These are phyloP conservation scores for Pecten maximus DNA, from an alignment of 2,888 invertebrate species.

Conservation along the genomic window DNA sequence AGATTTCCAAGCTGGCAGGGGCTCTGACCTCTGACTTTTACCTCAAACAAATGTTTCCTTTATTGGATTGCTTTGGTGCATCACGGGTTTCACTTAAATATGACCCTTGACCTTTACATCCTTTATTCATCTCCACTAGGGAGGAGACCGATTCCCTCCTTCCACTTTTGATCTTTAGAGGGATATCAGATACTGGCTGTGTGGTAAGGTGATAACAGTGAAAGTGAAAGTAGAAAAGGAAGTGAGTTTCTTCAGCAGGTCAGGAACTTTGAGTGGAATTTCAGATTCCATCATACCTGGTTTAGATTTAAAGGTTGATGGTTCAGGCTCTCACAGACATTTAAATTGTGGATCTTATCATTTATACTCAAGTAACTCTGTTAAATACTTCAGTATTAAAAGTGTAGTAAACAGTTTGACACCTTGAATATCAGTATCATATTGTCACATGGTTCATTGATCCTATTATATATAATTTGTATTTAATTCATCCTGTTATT, in stretches of 20 bases:
- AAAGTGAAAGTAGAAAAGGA: slow-evolving; percentile 17
- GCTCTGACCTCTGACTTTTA: not conserved
- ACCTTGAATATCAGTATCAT: too few relatives aligned
- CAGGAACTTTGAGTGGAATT: not conserved
- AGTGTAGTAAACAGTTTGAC: not conserved
- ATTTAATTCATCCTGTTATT: not conserved
- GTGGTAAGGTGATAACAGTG: not conserved
- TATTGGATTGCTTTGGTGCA: not conserved
- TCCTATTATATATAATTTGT: too few relatives aligned
- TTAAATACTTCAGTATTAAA: not conserved
- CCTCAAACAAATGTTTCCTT: slow-evolving; percentile 30
- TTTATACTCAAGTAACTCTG: not conserved
- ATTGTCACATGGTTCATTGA: not conserved
- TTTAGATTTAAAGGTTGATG: not conserved
- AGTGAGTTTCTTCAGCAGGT: not conserved
- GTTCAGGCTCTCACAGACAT: not conserved
- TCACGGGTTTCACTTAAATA: not conserved
- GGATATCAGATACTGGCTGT: not conserved
- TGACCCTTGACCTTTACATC: not conserved
- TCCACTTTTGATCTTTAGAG: not conserved
- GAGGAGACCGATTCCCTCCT: not conserved
- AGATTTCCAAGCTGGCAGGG: not conserved
- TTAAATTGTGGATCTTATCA: not conserved
- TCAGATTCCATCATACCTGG: not conserved
- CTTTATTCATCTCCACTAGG: not conserved